phyloP scores from a whole-genome alignment of 2,113 vertebrate genomes.

The Zapus hudsonius region DNA sequence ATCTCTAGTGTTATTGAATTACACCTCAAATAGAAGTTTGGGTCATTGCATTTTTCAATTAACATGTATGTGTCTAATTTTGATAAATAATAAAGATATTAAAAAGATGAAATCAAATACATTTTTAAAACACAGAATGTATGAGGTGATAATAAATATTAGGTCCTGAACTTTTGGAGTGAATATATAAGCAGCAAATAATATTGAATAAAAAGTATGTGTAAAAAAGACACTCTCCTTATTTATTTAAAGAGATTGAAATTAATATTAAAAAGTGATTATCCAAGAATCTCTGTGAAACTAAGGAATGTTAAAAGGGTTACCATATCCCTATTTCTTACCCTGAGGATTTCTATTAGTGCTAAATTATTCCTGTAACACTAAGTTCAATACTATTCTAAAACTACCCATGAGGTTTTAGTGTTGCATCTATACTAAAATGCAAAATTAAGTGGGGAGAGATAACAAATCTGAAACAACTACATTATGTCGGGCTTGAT shows the following conservation, averaged over 20 bases:
- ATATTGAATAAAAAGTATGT: background rate
- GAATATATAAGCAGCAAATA: background rate
- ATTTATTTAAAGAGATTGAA: background rate
- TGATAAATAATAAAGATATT: too few species aligned
- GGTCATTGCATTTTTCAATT: background rate
- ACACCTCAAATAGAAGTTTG: background rate
- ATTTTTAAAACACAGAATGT: background rate
- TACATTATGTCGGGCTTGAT: conserved; percentile 45
- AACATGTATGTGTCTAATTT: too few species aligned
- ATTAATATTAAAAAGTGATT: background rate
- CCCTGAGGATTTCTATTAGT: background rate
- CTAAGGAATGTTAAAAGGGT: background rate
- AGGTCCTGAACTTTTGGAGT: background rate
- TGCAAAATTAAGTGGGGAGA: background rate
- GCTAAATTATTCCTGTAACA: background rate
- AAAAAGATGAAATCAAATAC: background rate
- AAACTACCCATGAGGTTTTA: conserved; percentile 60
- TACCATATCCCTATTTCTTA: background rate
- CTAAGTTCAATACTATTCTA: conserved; percentile 52
- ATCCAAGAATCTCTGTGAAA: background rate
- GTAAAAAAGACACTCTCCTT: background rate
- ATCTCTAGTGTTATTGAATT: background rate
- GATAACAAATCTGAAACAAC: conserved; percentile 47
- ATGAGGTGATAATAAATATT: background rate
- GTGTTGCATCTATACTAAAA: conserved; percentile 57